Evolutionary conservation across 2,888 invertebrate genomes (phyloP), one percentile per base, ranked within the genome.

Genomic region (Ormia ochracea): DNA sequence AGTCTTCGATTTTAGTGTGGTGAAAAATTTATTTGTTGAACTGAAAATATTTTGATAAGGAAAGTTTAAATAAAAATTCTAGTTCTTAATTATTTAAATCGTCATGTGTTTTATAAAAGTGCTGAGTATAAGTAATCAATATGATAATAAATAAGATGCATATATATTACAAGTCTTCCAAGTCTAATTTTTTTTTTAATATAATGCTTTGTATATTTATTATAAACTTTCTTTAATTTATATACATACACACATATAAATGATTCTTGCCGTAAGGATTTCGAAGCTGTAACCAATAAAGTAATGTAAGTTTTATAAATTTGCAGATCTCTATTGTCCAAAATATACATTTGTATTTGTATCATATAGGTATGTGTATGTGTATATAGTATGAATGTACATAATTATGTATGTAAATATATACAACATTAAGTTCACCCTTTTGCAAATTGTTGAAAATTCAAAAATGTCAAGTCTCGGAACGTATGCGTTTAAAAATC

Each of bases 1-100:
- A 83, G 82, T 82, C 82, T 84, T 84, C 82, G 81, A 82, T 82
- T 83, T 83, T 75, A 77, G 81, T 83, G 84, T 84, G 85, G 84
- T 85, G 84, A 83, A 83, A 83, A 83, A 83, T 83, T 81, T 73
- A 61, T 36, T 78, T 78, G 74, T 79, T 78, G 79, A 75, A 65
- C 10, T 28, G 54, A 66, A 52, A 43, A 41, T n/a, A 52, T 52
- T 10, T 41, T 68, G 28, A 43, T 54, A 28, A 50, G 0, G 19
- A 54, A 66, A 66, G 21, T 33, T 23, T 2, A 59, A 26, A 33
- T n/a, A 54, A 38, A 26, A 58, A 19, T 59, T 28, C 28, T 48
- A 36, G 41, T 36, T 48, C 12, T n/a, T 6, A 50, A 66, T 26
- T 6, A 12, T 58, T 14, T 48, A 58, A 59, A 65, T 9, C 19